Percentiles rank a stretch among this genome's conserved stretches.
These are phyloP conservation scores for Ovibos moschatus DNA, from an alignment of 2,113 vertebrate genomes.

Conservation along the genomic window DNA sequence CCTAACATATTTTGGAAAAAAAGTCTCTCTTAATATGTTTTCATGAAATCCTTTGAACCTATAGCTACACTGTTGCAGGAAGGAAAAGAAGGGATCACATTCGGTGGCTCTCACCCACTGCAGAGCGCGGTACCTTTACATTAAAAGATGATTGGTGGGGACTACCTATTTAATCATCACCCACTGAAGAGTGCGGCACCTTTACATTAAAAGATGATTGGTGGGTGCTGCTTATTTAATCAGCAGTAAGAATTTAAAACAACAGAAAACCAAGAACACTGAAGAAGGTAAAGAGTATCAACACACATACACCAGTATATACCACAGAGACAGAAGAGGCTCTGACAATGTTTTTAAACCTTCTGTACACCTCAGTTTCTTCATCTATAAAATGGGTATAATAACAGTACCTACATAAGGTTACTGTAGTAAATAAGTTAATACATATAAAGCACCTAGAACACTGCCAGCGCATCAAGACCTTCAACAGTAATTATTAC, in stretches of 20 bases:
- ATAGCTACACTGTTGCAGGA: background rate
- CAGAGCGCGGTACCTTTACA: background rate
- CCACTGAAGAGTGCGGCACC: background rate
- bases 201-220: background rate
- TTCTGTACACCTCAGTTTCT: background rate
- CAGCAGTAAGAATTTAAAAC: background rate
- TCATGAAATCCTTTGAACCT: background rate
- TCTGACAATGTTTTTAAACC: background rate
- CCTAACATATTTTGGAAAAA: background rate
- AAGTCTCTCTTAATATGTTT: conserved; percentile 1
- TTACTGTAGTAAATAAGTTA: background rate
- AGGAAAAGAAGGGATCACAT: background rate
- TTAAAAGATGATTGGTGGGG: background rate
- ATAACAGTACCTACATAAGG: background rate
- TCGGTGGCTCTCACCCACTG: background rate
- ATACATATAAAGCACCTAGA: background rate
- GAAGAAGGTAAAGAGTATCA: background rate
- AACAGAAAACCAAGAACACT: background rate
- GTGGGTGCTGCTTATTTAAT: background rate
- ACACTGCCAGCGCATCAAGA: background rate
- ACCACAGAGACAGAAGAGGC: background rate
- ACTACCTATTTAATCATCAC: background rate
- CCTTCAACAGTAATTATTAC: background rate
- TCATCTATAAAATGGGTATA: background rate
- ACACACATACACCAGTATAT: background rate